phyloP scores from a whole-genome alignment of 2,113 vertebrate genomes.

The Atractosteus spatula region DNA sequence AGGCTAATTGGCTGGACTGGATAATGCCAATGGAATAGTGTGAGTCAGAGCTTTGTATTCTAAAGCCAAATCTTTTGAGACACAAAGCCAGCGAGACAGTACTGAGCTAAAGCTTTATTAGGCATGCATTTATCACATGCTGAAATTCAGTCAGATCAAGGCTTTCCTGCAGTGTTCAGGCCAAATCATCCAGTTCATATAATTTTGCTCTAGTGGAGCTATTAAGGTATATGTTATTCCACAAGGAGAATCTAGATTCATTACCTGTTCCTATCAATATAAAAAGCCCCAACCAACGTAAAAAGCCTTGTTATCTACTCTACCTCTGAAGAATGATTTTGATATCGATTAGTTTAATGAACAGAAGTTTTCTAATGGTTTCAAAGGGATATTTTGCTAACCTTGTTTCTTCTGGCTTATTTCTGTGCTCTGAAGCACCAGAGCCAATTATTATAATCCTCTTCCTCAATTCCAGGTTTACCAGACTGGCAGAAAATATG shows the following conservation, averaged over 20 bases:
- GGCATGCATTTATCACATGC: too few species aligned
- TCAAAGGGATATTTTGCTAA: slow-evolving; percentile 9
- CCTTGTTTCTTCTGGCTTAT: neutral
- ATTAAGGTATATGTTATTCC: slow-evolving; percentile 14
- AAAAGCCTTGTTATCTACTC: neutral
- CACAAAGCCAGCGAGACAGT: too few species aligned
- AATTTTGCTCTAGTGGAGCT: slow-evolving; percentile 14
- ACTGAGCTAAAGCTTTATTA: too few species aligned
- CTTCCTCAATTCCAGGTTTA: too few species aligned
- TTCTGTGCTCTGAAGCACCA: neutral
- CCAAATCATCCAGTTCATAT: neutral
- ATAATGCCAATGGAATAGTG: too few species aligned
- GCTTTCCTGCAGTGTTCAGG: neutral
- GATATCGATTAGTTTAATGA: slow-evolving; percentile 8
- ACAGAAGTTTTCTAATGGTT: slow-evolving; percentile 13
- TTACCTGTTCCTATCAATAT: neutral
- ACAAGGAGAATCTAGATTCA: slow-evolving; percentile 15
- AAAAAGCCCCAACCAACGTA: neutral
- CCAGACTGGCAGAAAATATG: too few species aligned
- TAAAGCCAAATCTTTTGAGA: too few species aligned
- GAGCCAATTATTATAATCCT: neutral
- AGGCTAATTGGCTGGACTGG: too few species aligned
- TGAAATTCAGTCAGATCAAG: neutral
- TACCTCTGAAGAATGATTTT: slow-evolving; percentile 3
- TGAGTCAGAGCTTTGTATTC: too few species aligned